Evolutionary conservation across 1,140 invertebrate species (phyloP).

Genomic region (Cydia splendana): DNA sequence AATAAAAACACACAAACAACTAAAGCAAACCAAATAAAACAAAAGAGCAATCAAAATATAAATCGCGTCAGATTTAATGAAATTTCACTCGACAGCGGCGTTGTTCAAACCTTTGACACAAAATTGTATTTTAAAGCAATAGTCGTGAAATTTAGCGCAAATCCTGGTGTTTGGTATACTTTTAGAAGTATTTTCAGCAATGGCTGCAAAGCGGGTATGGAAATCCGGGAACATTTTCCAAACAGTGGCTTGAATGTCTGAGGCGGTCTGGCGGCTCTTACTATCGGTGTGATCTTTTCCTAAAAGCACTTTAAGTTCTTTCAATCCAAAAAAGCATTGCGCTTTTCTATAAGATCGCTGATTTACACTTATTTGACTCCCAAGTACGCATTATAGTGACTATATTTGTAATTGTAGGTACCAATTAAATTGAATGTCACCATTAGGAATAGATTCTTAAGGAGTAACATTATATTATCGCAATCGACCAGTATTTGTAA

Average conservation of each 20-base stretch:
- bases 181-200: conserved; percentile 36
- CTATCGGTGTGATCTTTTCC: conserved; percentile 30
- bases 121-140: conserved; percentile 23
- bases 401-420: no score
- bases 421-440: no score
- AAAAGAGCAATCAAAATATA: conserved; percentile 7
- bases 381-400: no score
- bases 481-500: no score
- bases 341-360: neutral
- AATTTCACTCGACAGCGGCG: conserved; percentile 16
- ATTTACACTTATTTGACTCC: no score
- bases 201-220: conserved; percentile 38
- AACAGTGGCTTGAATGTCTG: conserved; percentile 40
- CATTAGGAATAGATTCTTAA: no score
- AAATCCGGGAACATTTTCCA: conserved; percentile 46
- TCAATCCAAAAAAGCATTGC: neutral
- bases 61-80: conserved; percentile 20
- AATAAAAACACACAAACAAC: neutral
- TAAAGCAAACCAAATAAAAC: neutral
- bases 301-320: neutral
- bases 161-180: conserved; percentile 34
- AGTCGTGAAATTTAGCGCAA: conserved; percentile 35
- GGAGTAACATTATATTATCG: no score
- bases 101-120: conserved; percentile 16
- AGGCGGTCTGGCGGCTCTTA: conserved; percentile 30